These are phyloP conservation scores for Trichonephila clavata DNA, from an alignment of 1,140 invertebrate species.

Conservation along the genomic window DNA sequence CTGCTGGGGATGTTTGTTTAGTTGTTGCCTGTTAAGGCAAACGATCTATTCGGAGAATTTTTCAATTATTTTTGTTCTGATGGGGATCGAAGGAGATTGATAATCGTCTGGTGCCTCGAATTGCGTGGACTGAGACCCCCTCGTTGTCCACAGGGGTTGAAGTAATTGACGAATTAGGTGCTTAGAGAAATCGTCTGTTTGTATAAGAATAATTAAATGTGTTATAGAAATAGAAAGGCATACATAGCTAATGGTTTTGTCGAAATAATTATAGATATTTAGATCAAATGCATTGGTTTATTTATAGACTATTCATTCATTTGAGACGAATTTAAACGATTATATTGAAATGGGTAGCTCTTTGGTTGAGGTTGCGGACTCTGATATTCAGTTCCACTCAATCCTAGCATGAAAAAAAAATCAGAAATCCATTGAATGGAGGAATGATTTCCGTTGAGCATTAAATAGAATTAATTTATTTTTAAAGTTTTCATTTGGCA, in stretches of 20 bases:
- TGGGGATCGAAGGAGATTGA: slow-evolving; percentile 25
- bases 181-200: background rate
- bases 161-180: background rate
- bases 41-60: slow-evolving; percentile 21
- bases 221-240: background rate
- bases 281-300: too few relatives aligned
- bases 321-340: too few relatives aligned
- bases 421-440: background rate
- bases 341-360: too few relatives aligned
- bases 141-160: background rate
- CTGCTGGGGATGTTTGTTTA: background rate
- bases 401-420: background rate
- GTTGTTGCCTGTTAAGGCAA: slow-evolving; percentile 13
- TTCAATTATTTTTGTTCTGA: slow-evolving; percentile 9
- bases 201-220: background rate
- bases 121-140: background rate
- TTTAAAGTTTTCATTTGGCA: too few relatives aligned
- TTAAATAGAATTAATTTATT: too few relatives aligned
- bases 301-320: too few relatives aligned
- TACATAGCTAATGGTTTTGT: too few relatives aligned
- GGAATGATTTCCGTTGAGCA: too few relatives aligned
- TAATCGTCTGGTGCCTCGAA: background rate
- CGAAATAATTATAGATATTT: too few relatives aligned
- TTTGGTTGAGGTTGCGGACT: too few relatives aligned
- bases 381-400: too few relatives aligned